phyloP scores from a whole-genome alignment of 1,140 invertebrate genomes.

The Parapsyche elsis region DNA sequence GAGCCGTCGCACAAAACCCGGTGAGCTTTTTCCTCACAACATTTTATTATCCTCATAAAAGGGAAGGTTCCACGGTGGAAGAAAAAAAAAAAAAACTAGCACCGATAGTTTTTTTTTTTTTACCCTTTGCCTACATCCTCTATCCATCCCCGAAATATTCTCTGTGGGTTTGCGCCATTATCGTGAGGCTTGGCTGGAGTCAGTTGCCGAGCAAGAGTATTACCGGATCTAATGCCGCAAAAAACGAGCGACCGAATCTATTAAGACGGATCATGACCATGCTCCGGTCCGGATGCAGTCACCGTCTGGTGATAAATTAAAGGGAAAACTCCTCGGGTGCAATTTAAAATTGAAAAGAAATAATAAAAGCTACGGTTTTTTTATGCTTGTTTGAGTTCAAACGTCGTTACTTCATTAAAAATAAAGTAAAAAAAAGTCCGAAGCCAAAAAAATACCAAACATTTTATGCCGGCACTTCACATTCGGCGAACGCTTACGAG shows the following conservation, averaged over 20 bases:
- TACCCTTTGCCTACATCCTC: not conserved
- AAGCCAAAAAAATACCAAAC: too few relatives aligned
- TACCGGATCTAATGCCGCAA: not conserved
- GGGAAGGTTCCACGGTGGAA: not conserved
- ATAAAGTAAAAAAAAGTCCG: too few relatives aligned
- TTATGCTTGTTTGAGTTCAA: too few relatives aligned
- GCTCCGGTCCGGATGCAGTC: not conserved
- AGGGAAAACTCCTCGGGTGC: too few relatives aligned
- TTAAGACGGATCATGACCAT: not conserved
- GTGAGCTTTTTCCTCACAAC: constrained; percentile 20
- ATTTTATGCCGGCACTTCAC: too few relatives aligned
- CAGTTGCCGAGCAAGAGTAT: not conserved
- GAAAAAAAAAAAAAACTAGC: not conserved
- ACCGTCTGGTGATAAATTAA: not conserved
- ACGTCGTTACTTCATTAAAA: too few relatives aligned
- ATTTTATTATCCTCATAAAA: constrained; percentile 36
- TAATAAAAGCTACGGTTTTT: too few relatives aligned
- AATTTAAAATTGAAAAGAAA: too few relatives aligned
- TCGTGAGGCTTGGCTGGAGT: not conserved
- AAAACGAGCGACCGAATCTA: not conserved
- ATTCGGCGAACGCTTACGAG: too few relatives aligned
- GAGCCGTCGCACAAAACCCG: not conserved
- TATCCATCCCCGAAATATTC: constrained; percentile 27
- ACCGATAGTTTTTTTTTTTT: not conserved
- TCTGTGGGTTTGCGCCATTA: constrained; percentile 4